Percentiles rank a stretch among this genome's conserved stretches.
phyloP scores from a whole-genome alignment of 2,797 vertebrate genomes.

The Takifugu rubripes region DNA sequence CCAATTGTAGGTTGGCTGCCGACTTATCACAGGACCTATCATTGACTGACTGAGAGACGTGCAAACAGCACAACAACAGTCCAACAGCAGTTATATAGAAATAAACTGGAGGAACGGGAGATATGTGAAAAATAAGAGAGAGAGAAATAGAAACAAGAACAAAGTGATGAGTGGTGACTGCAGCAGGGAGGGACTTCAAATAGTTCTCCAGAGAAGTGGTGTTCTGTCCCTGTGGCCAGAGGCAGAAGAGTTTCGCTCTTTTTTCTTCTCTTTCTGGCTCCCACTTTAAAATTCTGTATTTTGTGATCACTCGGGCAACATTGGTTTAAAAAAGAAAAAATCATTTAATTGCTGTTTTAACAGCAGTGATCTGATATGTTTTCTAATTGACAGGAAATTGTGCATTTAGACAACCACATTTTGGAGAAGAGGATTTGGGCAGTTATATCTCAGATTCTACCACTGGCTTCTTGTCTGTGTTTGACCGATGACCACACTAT shows the following conservation, averaged over 20 bases:
- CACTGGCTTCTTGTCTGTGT: background rate
- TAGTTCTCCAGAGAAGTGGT: slow-evolving; percentile 39
- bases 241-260: slow-evolving; percentile 7
- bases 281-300: background rate
- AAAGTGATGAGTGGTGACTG: slow-evolving; percentile 40
- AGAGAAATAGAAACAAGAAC: slow-evolving; percentile 15
- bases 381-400: slow-evolving; percentile 1
- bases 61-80: slow-evolving; percentile 2
- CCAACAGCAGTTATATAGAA: slow-evolving; percentile 34
- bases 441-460: no score
- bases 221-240: slow-evolving; percentile 18
- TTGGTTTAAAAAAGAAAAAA: background rate
- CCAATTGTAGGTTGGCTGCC: background rate
- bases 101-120: slow-evolving; percentile 6
- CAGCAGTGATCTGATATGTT: background rate
- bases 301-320: background rate
- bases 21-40: slow-evolving; percentile 3
- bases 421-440: no score
- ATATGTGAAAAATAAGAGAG: slow-evolving; percentile 33
- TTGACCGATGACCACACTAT: slow-evolving; percentile 1
- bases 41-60: slow-evolving; percentile 1
- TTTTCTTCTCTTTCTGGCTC: background rate
- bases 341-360: background rate
- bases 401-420: background rate
- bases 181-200: slow-evolving; percentile 41